Base-by-base conservation (phyloP, 2,888 invertebrate genomes). In the Dastarcus helophoroides region DNA sequence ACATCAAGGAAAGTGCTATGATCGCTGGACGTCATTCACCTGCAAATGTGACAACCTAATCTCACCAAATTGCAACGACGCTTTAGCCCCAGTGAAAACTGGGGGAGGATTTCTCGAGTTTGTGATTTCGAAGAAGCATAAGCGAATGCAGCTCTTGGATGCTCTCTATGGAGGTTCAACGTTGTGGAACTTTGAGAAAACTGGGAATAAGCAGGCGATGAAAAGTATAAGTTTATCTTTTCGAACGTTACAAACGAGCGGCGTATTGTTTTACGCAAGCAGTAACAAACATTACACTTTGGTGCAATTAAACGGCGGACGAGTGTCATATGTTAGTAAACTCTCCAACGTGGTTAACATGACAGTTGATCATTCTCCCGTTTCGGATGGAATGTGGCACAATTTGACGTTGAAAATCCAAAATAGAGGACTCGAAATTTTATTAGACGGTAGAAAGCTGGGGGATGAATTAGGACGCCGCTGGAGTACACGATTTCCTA, bases 351-450 rank as follows among this genome's bases (percentile, higher is more conserved):
- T 79, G 0, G 80, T 90, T 1, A 88, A 88, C 51, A 86, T 90
- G 83, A 84, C 80, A 2, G 75, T 79, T 36, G 56, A 67, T 2
- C 69, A 73, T 40, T 67, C 71, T 22, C 64, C 60, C 24, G 63
- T 90, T 1, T 69, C 78, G 7, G 88, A 93, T 63, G 90, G 91
- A 3, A 68, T 68, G 29, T 93, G 91, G 93, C 91, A 93, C 55
- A 88, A 85, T 51, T 64, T 91, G 3, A 85, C 84, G 0, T 60
- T 94, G 23, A 67, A 73, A 33, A 75, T 82, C 0, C 68, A 75
- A 22, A 74, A 76, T 14, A 69, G 83, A 36, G 78, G 76, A 4
- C 66, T 90, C 17, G 71, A 77, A 35, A 54, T 90, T 11, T 60
- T 80, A 22, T 63, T 91, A 3, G 85, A 90, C 53, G 73, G 69